Base-by-base conservation (phyloP, 2,113 vertebrate genomes). In the Euleptes europaea region DNA sequence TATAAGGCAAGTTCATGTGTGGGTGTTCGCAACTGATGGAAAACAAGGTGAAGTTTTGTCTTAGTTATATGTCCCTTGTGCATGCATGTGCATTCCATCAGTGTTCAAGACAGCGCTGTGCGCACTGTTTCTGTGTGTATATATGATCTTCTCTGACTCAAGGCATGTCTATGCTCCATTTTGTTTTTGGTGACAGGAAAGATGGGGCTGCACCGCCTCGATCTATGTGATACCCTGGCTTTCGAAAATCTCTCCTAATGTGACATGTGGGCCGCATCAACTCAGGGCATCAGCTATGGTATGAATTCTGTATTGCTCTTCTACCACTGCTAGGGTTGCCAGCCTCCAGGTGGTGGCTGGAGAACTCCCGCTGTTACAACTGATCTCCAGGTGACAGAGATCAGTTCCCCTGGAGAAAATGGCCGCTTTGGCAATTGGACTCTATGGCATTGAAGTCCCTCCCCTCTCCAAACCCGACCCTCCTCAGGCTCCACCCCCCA, bases 161-260 rank as follows among this genome's bases (percentile, higher is more conserved):
- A 40, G 4, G 17, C 35, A 10, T 38, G 26, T 9, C 66, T 0
- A 13, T 78, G 19, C 1, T 80, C 83, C 26, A 11, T 5, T 90
- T 44, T 88, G 35, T 90, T 92, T 17, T 83, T 44, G 31, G 87
- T 60, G 74, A 92, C 89, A 98, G 98, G 84, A 49, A 89, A 66
- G 74, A 33, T 19, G 94, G 6, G 15, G 67, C 54, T 98, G 98
- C 63, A 84, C 94, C 51, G 96, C 97, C 12, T 84, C 94, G 3
- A 94, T 99, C 90, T 86, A 96, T 0, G 84, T 96, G 63, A 93
- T 95, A 19, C 95, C 94, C 0, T 97, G 97, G 97, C 92, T 96
- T 91, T 28, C 92, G 3, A 93, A 94, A 93, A 44, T 77, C 8
- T 5, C 83, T 1, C 83, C 94, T 9, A 57, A 92, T 0, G 66